These are phyloP conservation scores for Apotomis capreana DNA, from an alignment of 2,888 invertebrate species.

Conservation along the genomic window DNA sequence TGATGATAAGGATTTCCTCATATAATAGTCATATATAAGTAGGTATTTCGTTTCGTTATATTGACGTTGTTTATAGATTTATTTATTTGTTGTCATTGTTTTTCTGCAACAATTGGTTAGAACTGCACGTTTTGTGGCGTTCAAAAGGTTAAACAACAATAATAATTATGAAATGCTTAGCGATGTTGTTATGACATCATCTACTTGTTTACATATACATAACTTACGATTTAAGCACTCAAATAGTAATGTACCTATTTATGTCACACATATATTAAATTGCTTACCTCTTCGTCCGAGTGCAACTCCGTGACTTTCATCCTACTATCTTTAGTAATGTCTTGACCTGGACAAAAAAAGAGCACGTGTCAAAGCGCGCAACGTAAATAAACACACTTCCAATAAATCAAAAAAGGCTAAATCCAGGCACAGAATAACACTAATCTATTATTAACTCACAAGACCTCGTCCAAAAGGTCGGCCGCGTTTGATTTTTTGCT, in stretches of 20 bases:
- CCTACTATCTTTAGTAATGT: slow-evolving; percentile 79
- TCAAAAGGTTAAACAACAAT: neutral
- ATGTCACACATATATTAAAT: slow-evolving; percentile 29
- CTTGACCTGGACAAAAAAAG: slow-evolving; percentile 76
- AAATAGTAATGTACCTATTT: neutral
- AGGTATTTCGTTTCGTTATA: no score
- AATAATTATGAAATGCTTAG: slow-evolving; percentile 7
- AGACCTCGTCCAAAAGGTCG: slow-evolving; percentile 65
- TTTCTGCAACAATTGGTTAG: neutral
- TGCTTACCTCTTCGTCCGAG: slow-evolving; percentile 76
- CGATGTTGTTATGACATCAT: slow-evolving; percentile 26
- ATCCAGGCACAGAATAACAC: slow-evolving; percentile 49
- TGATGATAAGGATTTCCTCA: neutral
- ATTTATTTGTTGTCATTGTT: neutral
- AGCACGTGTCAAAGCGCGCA: slow-evolving; percentile 49
- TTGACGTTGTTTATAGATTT: no score
- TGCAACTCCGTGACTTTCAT: slow-evolving; percentile 78
- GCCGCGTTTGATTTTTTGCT: slow-evolving; percentile 61
- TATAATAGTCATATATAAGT: neutral
- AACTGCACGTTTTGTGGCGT: neutral
- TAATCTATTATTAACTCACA: slow-evolving; percentile 69
- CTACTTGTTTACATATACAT: slow-evolving; percentile 29
- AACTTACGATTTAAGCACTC: slow-evolving; percentile 9
- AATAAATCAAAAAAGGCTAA: slow-evolving; percentile 35
- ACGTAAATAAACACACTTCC: slow-evolving; percentile 62